Evolutionary conservation across 2,888 invertebrate species (phyloP).

Genomic region (Nomada lathburiana): DNA sequence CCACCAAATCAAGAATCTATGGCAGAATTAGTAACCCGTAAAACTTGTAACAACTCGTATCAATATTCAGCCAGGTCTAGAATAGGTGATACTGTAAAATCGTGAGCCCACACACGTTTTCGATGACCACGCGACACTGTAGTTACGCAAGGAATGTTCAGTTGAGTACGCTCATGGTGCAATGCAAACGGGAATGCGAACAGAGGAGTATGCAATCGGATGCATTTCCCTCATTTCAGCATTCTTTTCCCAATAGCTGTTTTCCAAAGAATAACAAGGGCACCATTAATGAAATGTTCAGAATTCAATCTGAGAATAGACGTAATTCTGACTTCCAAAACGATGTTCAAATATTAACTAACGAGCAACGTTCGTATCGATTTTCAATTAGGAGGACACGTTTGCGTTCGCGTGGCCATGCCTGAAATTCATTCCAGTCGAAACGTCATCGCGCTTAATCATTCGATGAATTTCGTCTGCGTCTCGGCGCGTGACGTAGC

Average conservation of each 20-base stretch:
- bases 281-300: neutral
- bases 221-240: constrained; percentile 1
- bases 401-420: neutral
- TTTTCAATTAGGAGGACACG: constrained; percentile 49
- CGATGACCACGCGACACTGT: constrained; percentile 14
- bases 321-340: neutral
- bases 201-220: constrained; percentile 14
- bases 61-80: too few relatives aligned
- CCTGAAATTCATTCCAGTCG: constrained; percentile 59
- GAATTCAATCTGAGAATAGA: neutral
- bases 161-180: neutral
- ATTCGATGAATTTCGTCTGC: constrained; percentile 66
- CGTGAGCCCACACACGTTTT: neutral
- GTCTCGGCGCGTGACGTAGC: constrained; percentile 32
- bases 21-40: too few relatives aligned
- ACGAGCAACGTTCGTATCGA: constrained; percentile 27
- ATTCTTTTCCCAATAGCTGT: neutral
- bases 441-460: constrained; percentile 65
- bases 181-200: constrained; percentile 8
- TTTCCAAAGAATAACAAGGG: neutral
- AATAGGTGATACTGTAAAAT: neutral
- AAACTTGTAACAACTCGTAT: too few relatives aligned
- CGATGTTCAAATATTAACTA: neutral
- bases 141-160: constrained; percentile 19
- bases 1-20: too few relatives aligned